Percentiles rank a stretch among this genome's conserved stretches.
These are phyloP conservation scores for Panopea generosa DNA, from an alignment of 2,888 invertebrate species.

Conservation along the genomic window DNA sequence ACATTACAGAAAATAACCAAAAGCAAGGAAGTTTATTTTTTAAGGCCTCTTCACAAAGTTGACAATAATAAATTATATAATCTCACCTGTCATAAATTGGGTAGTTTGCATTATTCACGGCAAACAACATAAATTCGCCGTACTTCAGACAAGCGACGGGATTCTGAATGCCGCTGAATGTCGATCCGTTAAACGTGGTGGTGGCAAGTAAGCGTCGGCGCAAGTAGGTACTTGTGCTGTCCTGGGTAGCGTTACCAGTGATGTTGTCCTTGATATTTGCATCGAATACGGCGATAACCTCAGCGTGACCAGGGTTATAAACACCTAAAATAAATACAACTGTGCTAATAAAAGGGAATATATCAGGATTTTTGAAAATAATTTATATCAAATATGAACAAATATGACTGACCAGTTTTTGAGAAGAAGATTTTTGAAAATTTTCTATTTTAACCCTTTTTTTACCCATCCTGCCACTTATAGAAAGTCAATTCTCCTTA, in stretches of 20 bases:
- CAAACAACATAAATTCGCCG: slow-evolving; percentile 81
- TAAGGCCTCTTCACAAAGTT: too few species aligned
- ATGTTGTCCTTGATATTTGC: slow-evolving; percentile 75
- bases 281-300: slow-evolving; percentile 64
- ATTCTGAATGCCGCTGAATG: slow-evolving; percentile 79
- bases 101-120: slow-evolving; percentile 77
- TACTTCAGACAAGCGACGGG: slow-evolving; percentile 80
- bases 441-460: too few species aligned
- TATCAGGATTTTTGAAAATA: too few species aligned
- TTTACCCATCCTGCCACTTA: not conserved
- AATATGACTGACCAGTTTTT: too few species aligned
- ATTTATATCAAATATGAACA: too few species aligned
- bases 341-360: too few species aligned
- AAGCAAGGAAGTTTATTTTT: too few species aligned
- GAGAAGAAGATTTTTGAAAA: too few species aligned
- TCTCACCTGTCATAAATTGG: slow-evolving; percentile 84
- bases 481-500: too few species aligned
- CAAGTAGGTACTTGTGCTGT: slow-evolving; percentile 56
- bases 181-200: slow-evolving; percentile 67
- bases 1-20: too few species aligned
- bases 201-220: slow-evolving; percentile 78
- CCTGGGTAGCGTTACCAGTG: slow-evolving; percentile 71
- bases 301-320: slow-evolving; percentile 74
- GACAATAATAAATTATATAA: too few species aligned
- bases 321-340: slow-evolving; percentile 56